These are phyloP conservation scores for Exocentrus adspersus DNA, from an alignment of 2,888 invertebrate genomes.

Conservation along the genomic window DNA sequence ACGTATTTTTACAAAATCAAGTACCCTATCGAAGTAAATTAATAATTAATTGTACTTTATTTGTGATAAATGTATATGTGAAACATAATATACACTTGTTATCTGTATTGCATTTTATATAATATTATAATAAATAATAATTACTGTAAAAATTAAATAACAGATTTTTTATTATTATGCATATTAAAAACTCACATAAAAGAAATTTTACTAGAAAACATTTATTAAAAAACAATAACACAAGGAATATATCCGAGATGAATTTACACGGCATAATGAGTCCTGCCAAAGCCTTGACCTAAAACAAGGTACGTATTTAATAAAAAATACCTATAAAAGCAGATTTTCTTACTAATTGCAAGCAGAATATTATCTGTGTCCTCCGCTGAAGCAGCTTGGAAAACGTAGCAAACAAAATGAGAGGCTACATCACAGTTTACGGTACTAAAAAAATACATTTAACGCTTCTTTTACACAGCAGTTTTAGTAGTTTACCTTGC, in stretches of 20 bases:
- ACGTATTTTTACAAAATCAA: no score
- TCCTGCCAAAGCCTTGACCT: constrained; percentile 67
- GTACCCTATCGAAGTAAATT: no score
- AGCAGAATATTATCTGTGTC: constrained; percentile 64
- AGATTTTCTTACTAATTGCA: constrained; percentile 64
- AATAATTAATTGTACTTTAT: no score
- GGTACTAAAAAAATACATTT: constrained; percentile 59
- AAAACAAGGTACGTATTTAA: constrained; percentile 41
- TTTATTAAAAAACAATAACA: not conserved
- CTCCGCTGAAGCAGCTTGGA: constrained; percentile 60
- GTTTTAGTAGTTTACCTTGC: constrained; percentile 67
- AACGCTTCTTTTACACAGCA: not conserved
- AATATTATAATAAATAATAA: no score
- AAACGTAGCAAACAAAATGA: constrained; percentile 65
- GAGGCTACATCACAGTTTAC: constrained; percentile 64
- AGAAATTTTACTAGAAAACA: not conserved
- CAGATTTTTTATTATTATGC: not conserved
- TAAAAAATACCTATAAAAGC: no score
- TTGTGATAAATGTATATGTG: no score
- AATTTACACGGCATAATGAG: constrained; percentile 65
- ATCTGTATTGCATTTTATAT: no score
- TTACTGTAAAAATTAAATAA: no score
- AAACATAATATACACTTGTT: no score
- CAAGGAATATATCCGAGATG: not conserved
- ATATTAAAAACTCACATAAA: not conserved